Evolutionary conservation across 2,888 invertebrate genomes (phyloP).

Genomic region (Zele albiditarsus): DNA sequence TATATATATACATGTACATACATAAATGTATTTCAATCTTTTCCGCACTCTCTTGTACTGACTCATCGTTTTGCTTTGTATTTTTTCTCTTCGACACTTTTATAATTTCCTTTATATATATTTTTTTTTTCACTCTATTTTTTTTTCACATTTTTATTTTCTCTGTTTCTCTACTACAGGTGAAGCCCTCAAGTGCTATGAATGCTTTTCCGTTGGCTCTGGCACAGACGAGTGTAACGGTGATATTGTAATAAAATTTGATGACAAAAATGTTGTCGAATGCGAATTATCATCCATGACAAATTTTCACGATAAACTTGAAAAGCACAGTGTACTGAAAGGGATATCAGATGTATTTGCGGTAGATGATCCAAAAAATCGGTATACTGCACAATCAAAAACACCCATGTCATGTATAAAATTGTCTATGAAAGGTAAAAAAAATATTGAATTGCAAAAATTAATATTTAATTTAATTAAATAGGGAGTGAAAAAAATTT

Average conservation of each 20-base stretch:
- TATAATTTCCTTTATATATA: neutral
- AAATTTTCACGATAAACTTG: slow-evolving; percentile 48
- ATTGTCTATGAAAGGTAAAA: slow-evolving; percentile 57
- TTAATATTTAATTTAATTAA: neutral
- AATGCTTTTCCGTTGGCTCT: slow-evolving; percentile 54
- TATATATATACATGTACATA: neutral
- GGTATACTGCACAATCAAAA: slow-evolving; percentile 6
- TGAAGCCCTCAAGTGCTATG: slow-evolving; percentile 62
- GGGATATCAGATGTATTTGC: slow-evolving; percentile 55
- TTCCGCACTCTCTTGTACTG: neutral
- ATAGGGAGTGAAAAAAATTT: neutral
- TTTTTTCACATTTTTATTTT: neutral
- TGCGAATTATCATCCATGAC: slow-evolving; percentile 54
- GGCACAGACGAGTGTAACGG: slow-evolving; percentile 55
- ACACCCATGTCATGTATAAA: slow-evolving; percentile 60
- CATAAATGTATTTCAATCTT: neutral
- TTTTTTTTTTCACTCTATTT: slow-evolving; percentile 1
- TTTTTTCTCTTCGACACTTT: slow-evolving; percentile 8
- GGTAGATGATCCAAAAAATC: slow-evolving; percentile 51
- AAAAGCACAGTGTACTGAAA: slow-evolving; percentile 43
- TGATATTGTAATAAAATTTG: slow-evolving; percentile 49
- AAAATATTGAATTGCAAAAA: neutral
- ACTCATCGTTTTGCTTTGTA: neutral
- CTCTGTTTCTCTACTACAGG: slow-evolving; percentile 48
- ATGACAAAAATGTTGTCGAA: slow-evolving; percentile 46